phyloP scores from a whole-genome alignment of 2,888 invertebrate genomes.

The Orgyia antiqua region DNA sequence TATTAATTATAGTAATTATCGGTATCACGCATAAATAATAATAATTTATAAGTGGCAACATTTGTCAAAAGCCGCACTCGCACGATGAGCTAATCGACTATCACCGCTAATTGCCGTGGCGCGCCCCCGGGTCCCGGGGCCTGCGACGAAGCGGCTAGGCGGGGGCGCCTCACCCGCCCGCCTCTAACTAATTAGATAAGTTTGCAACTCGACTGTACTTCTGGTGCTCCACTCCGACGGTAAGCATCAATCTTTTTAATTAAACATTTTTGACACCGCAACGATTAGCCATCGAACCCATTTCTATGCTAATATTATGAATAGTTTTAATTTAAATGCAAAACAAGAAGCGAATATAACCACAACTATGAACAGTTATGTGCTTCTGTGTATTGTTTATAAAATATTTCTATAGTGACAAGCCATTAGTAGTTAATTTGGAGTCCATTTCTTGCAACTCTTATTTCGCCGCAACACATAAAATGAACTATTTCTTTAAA shows the following conservation, averaged over 20 bases:
- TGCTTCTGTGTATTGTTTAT: constrained; percentile 16
- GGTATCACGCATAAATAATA: constrained; percentile 59
- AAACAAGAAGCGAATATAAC: constrained; percentile 35
- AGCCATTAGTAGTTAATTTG: too few species aligned
- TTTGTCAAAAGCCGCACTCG: constrained; percentile 75
- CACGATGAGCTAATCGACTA: constrained; percentile 78
- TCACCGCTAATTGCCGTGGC: constrained; percentile 73
- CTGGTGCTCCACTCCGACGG: constrained; percentile 67
- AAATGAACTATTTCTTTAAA: too few species aligned
- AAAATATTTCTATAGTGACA: too few species aligned
- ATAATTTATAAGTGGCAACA: constrained; percentile 68
- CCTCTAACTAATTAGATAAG: constrained; percentile 76
- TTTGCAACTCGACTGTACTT: constrained; percentile 76
- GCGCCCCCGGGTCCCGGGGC: constrained; percentile 23
- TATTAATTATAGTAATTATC: constrained; percentile 57
- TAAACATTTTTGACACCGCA: constrained; percentile 76
- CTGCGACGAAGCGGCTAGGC: constrained; percentile 11
- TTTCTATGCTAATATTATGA: constrained; percentile 61
- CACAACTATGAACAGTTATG: constrained; percentile 13
- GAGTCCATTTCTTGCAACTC: too few species aligned
- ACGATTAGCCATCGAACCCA: constrained; percentile 70
- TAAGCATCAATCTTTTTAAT: constrained; percentile 78
- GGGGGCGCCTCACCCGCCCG: constrained; percentile 25
- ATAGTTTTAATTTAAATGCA: constrained; percentile 59
- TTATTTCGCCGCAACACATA: too few species aligned